Base-by-base conservation (phyloP, 2,113 vertebrate species). In the Channa maculata region DNA sequence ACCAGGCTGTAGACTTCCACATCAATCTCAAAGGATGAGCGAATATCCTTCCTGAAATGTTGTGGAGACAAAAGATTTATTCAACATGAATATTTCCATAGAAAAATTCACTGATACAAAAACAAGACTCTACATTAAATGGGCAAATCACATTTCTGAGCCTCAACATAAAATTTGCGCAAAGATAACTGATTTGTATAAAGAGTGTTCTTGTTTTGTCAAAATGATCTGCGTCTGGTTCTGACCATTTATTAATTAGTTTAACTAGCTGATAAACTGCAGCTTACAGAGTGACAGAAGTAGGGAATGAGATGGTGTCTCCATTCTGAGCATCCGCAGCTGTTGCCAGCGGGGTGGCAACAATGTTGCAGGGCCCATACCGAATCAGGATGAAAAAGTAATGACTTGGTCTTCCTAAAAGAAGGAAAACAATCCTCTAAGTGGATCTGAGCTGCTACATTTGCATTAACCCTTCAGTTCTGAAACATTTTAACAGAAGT, bases 1-100 rank as follows among this genome's bases (percentile, higher is more conserved):
- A 95, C 95, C 94, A 95, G 80, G 71, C 94, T 95, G 87, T 95
- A 95, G 43, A 95, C 94, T 63, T 95, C 95, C n/a, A 95, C 88
- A 52, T 95, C 94, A 12, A 95, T 94, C 38, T 93, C 93, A 83
- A 95, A 95, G 53, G 84, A 92, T 4, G 94, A 83, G 37, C 91
- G 90, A 63, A 94, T 92, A 37, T 95, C 92, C 58, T 90, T 88
- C 81, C 95, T 95, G 71, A 62, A 81, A 70, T 4, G 52, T 14
- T 3, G 43, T 13, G 10, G 8, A 54, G 13, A 66, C 1, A 44
- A 36, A 41, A 45, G 5, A 36, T 41, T 34, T 5, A 52, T 43
- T 34, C 34, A 4, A 52, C 41, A 39, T 10, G 24, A 24, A 24
- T 24, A 24, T 24, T 1, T 24, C 24, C 24, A 24, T 24, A 24